These are phyloP conservation scores for Shargacucullia verbasci DNA, from an alignment of 2,888 invertebrate genomes.

Conservation along the genomic window DNA sequence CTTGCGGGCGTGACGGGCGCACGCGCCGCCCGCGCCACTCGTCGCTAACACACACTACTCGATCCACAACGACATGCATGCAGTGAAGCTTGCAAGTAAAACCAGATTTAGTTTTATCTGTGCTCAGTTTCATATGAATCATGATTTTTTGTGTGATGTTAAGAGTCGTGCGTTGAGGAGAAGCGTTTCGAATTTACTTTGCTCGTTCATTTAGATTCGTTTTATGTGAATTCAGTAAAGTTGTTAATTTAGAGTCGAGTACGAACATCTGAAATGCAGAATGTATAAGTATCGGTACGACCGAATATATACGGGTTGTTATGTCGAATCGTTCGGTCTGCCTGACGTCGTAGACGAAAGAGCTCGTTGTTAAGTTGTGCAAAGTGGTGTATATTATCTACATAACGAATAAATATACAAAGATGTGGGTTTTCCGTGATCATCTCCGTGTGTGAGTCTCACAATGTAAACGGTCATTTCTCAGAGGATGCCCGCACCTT, in stretches of 20 bases:
- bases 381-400: constrained; percentile 87
- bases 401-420: constrained; percentile 84
- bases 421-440: constrained; percentile 87
- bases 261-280: constrained; percentile 85
- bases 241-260: constrained; percentile 84
- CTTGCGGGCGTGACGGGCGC: constrained; percentile 54
- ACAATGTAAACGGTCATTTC: constrained; percentile 69
- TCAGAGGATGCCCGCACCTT: constrained; percentile 87
- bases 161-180: constrained; percentile 89
- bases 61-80: constrained; percentile 87
- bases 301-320: constrained; percentile 69
- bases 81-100: constrained; percentile 89
- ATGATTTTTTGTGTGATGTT: constrained; percentile 88
- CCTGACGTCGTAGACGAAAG: constrained; percentile 72
- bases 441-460: constrained; percentile 78
- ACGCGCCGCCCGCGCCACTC: constrained; percentile 62
- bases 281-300: constrained; percentile 83
- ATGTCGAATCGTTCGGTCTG: constrained; percentile 77
- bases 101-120: constrained; percentile 88
- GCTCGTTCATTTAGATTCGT: constrained; percentile 79
- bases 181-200: constrained; percentile 89
- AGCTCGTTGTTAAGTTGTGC: constrained; percentile 86
- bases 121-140: constrained; percentile 88
- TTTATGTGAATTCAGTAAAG: constrained; percentile 85
- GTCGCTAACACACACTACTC: constrained; percentile 82